Percentiles rank a stretch among this genome's conserved stretches.
Evolutionary conservation across 2,797 vertebrate species (phyloP).

Genomic region (Glossophaga mutica): DNA sequence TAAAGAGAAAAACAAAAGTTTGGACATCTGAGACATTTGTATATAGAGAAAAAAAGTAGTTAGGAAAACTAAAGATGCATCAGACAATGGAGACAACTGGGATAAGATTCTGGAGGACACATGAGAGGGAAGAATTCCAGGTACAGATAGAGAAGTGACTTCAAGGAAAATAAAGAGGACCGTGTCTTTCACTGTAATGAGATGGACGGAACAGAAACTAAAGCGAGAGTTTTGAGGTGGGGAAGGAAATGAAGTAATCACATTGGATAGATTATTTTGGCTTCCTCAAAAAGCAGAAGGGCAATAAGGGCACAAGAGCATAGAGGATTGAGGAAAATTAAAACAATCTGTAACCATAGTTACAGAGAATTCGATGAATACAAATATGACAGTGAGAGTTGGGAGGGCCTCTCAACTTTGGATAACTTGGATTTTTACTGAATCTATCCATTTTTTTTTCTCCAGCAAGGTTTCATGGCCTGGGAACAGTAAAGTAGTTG

Average conservation of each 20-base stretch:
- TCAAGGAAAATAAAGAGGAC: not conserved
- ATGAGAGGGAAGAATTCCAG: not conserved
- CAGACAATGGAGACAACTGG: not conserved
- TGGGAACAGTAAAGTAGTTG: constrained; percentile 38
- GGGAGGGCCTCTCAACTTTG: not conserved
- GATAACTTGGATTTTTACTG: constrained; percentile 1
- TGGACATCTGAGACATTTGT: not conserved
- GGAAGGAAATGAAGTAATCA: not conserved
- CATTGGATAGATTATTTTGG: not conserved
- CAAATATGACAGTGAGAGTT: not conserved
- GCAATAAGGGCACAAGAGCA: not conserved
- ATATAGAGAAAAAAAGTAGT: not conserved
- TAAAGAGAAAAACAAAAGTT: not conserved
- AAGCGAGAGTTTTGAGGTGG: not conserved
- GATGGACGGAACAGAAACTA: not conserved
- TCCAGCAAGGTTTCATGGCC: constrained; percentile 1
- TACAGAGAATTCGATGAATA: not conserved
- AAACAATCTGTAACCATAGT: not conserved
- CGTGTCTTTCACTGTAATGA: not conserved
- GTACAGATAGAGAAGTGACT: not conserved
- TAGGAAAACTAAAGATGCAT: not conserved
- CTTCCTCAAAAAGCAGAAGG: constrained; percentile 12
- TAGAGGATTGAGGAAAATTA: not conserved
- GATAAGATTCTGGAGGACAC: not conserved
- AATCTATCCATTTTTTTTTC: not conserved